phyloP scores from a whole-genome alignment of 1,140 invertebrate species.

The Geopemphigus sp. region DNA sequence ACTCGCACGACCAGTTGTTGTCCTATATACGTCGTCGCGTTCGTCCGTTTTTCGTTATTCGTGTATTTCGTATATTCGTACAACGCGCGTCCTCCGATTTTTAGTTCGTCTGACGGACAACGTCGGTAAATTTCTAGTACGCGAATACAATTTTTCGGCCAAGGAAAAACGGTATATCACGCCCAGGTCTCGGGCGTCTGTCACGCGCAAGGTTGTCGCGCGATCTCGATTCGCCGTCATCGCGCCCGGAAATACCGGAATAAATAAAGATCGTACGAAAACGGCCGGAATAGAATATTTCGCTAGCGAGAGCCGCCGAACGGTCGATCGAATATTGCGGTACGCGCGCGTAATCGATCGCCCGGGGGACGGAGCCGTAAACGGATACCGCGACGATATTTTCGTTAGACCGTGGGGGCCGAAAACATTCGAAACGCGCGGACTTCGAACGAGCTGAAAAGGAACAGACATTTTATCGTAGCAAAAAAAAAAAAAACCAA shows the following conservation, averaged over 20 bases:
- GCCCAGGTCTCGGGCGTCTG: background rate
- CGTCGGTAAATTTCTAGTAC: conserved; percentile 1
- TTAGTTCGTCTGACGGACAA: conserved; percentile 1
- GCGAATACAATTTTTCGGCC: conserved; percentile 26
- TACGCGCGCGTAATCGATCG: no score
- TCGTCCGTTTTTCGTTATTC: background rate
- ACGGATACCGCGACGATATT: no score
- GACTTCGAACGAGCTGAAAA: no score
- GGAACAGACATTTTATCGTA: no score
- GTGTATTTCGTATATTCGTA: background rate
- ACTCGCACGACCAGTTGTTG: background rate
- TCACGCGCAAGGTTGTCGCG: background rate
- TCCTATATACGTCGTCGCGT: background rate
- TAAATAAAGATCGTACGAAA: background rate
- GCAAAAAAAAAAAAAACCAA: no score
- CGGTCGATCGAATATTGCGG: no score
- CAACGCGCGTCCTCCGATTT: background rate
- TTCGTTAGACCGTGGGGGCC: no score
- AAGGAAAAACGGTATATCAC: conserved; percentile 1
- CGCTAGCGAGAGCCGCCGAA: no score
- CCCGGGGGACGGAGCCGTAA: no score
- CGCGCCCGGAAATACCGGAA: no score
- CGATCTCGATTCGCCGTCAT: background rate
- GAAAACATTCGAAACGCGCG: no score
- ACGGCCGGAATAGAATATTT: no score